Evolutionary conservation across 2,797 vertebrate genomes (phyloP), one percentile per base, ranked within the genome.

Genomic region (Dendrocincla tyrannina): DNA sequence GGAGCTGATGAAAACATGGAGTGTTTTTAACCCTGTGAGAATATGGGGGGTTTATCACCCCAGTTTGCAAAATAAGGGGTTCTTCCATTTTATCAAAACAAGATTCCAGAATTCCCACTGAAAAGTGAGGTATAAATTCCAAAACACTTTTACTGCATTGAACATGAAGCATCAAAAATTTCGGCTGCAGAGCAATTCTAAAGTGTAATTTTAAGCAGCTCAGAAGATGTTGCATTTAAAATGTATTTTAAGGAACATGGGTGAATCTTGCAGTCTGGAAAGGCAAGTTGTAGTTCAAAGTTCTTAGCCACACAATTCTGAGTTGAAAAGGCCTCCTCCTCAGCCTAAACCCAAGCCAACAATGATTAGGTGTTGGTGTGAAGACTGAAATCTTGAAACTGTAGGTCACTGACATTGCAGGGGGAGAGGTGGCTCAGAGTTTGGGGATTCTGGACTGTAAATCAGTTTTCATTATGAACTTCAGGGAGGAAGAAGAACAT

Each of bases 1-100:
- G 19, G 74, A 78, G 7, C 7, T 66, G 27, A 8, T 32, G 46
- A 66, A n/a, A 56, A 69, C 8, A 19, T 0, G 1, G 13, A 27
- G 8, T 33, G 7, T 12, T 72, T 70, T 50, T 58, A 30, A 46
- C 10, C 5, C 20, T 10, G 3, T 30, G 22, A 58, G 15, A 58
- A 52, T 4, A 17, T 1, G 1, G 3, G 3, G 50, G 8, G 0
- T 50, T 75, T 39, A 52, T 59, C 49, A 72, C 2, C 4, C 3
- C 6, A 18, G 4, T 23, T 18, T 52, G 7, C 19, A 37, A 92
- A 74, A 52, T 5, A 47, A 74, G 14, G 9, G 0, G 1, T 50
- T 67, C 20, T 81, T 92, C 12, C 6, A 24, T 22, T 49, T 64
- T 87, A 68, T 72, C 17, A 50, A 33, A 75, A 37, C 18, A 84